A percentile compares a stretch with the other conserved stretches of the same genome.
These are phyloP conservation scores for Lamproptera curius DNA, from an alignment of 2,888 invertebrate genomes.

Conservation along the genomic window DNA sequence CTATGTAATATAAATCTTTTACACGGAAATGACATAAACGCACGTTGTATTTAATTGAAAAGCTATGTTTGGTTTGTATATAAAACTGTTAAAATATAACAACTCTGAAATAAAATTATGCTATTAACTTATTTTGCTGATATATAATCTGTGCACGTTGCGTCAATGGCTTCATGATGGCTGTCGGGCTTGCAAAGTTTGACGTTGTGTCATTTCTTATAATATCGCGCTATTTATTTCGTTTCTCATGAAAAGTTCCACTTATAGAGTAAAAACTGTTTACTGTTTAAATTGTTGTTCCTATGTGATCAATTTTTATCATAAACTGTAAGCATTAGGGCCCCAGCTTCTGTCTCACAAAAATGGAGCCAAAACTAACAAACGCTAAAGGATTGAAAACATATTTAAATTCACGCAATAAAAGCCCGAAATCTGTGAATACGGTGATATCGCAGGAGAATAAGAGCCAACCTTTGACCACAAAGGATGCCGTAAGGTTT, in stretches of 20 bases:
- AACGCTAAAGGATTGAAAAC: conserved; percentile 23
- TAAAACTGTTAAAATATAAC: too few species aligned
- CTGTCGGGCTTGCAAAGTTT: conserved; percentile 6
- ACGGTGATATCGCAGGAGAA: conserved; percentile 1
- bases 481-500: conserved; percentile 54
- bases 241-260: background rate
- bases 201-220: conserved; percentile 15
- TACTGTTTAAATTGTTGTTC: background rate
- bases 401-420: conserved; percentile 20
- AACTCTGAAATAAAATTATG: too few species aligned
- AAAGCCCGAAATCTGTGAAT: conserved; percentile 2
- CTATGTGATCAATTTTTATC: background rate
- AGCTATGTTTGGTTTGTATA: too few species aligned
- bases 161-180: conserved; percentile 18
- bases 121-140: too few species aligned
- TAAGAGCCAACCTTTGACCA: conserved; percentile 38
- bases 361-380: conserved; percentile 26
- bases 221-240: conserved; percentile 7
- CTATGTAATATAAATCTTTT: too few species aligned
- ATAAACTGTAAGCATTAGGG: background rate
- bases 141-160: conserved; percentile 9
- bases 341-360: conserved; percentile 7
- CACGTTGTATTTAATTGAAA: too few species aligned
- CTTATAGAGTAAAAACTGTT: background rate
- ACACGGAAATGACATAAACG: too few species aligned